phyloP scores from a whole-genome alignment of 2,888 invertebrate genomes.

The Rhyacophila evoluta region DNA sequence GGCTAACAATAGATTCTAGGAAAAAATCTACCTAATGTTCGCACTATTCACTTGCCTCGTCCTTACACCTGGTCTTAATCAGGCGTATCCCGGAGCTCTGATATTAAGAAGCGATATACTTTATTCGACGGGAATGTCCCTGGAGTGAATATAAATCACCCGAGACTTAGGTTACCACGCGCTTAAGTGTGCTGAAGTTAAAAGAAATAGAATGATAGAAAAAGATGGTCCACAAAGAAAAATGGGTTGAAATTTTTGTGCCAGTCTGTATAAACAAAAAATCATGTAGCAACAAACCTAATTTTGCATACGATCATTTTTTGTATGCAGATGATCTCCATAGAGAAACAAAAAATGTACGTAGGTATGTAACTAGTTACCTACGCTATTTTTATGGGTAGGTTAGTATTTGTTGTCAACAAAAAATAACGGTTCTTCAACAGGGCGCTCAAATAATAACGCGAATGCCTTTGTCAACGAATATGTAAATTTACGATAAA shows the following conservation, averaged over 20 bases:
- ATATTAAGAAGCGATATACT: too few relatives aligned
- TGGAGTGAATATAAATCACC: too few relatives aligned
- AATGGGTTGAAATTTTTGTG: neutral
- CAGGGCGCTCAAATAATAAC: constrained; percentile 29
- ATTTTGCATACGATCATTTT: constrained; percentile 51
- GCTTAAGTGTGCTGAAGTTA: too few relatives aligned
- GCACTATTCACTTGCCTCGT: too few relatives aligned
- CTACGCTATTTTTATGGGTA: neutral
- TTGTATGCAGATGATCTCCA: constrained; percentile 27
- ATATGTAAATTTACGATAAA: constrained; percentile 49
- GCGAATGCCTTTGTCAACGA: constrained; percentile 40
- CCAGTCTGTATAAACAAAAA: constrained; percentile 11
- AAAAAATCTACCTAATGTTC: too few relatives aligned
- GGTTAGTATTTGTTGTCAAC: neutral
- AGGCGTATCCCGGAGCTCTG: too few relatives aligned
- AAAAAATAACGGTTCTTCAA: constrained; percentile 48
- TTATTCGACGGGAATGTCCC: too few relatives aligned
- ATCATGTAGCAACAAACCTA: constrained; percentile 47
- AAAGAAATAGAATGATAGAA: too few relatives aligned
- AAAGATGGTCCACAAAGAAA: too few relatives aligned
- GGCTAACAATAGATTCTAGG: too few relatives aligned
- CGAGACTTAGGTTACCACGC: too few relatives aligned
- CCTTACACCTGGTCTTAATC: too few relatives aligned
- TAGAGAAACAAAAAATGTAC: constrained; percentile 31
- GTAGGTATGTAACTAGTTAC: neutral